These are phyloP conservation scores for Apocrypta bakeri DNA, from an alignment of 1,140 invertebrate species.

Conservation along the genomic window DNA sequence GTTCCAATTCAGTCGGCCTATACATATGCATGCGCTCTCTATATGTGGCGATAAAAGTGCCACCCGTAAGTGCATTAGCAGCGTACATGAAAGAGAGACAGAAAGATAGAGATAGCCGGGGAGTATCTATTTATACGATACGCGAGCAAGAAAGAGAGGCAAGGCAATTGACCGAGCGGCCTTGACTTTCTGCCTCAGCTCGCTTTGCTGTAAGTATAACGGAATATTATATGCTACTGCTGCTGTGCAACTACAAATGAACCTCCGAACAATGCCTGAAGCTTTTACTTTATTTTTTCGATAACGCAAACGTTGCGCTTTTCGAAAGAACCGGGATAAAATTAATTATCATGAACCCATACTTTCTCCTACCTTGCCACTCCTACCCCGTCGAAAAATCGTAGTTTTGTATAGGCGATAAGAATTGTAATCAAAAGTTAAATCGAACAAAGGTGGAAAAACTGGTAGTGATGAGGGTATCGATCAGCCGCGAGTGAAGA, in stretches of 20 bases:
- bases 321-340: too few species aligned
- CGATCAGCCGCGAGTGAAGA: slow-evolving; percentile 32
- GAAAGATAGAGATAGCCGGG: background rate
- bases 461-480: slow-evolving; percentile 5
- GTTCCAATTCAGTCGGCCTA: background rate
- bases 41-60: background rate
- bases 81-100: background rate
- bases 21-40: background rate
- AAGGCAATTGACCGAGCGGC: slow-evolving; percentile 69
- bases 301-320: background rate
- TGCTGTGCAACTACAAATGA: background rate
- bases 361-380: too few species aligned
- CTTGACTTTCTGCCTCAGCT: slow-evolving; percentile 66
- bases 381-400: too few species aligned
- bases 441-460: slow-evolving; percentile 44
- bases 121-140: slow-evolving; percentile 65
- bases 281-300: slow-evolving; percentile 20
- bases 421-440: too few species aligned
- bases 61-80: background rate
- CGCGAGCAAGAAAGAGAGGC: slow-evolving; percentile 33
- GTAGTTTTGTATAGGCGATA: too few species aligned
- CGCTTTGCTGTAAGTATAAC: slow-evolving; percentile 49
- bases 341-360: too few species aligned
- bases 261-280: background rate
- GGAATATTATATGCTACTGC: slow-evolving; percentile 22